Evolutionary conservation across 2,888 invertebrate genomes (phyloP).

Genomic region (Acrobeloides nanus): DNA sequence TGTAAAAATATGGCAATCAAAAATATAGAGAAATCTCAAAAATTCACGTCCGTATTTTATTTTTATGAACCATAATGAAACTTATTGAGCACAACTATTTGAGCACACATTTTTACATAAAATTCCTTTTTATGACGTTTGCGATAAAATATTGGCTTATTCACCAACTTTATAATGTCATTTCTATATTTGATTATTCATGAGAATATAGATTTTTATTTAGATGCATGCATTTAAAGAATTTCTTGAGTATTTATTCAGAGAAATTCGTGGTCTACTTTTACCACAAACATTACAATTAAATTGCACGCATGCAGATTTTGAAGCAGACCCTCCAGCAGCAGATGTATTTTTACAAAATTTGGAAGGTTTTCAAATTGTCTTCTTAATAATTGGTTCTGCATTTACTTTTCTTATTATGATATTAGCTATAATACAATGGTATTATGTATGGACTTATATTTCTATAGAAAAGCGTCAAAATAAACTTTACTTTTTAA

Average conservation of each 20-base stretch:
- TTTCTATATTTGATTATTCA: no score
- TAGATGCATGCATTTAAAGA: background rate
- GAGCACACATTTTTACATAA: no score
- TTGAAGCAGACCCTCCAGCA: background rate
- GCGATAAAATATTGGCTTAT: background rate
- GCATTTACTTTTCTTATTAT: conserved; percentile 30
- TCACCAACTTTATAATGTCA: no score
- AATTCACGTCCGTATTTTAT: no score
- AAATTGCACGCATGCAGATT: background rate
- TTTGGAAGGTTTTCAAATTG: conserved; percentile 25
- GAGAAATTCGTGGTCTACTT: background rate
- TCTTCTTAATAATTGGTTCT: conserved; percentile 34
- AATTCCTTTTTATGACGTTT: no score
- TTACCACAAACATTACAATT: background rate
- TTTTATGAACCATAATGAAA: no score
- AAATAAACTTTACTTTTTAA: conserved; percentile 48
- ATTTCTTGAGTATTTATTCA: background rate
- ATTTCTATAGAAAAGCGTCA: conserved; percentile 43
- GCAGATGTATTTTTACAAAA: conserved; percentile 10
- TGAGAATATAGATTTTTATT: no score
- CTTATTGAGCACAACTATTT: no score
- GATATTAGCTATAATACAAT: conserved; percentile 34
- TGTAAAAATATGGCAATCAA: no score
- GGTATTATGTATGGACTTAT: conserved; percentile 28
- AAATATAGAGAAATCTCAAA: no score